phyloP scores from a whole-genome alignment of 2,888 invertebrate species.

The Oegoconia quadripuncta region DNA sequence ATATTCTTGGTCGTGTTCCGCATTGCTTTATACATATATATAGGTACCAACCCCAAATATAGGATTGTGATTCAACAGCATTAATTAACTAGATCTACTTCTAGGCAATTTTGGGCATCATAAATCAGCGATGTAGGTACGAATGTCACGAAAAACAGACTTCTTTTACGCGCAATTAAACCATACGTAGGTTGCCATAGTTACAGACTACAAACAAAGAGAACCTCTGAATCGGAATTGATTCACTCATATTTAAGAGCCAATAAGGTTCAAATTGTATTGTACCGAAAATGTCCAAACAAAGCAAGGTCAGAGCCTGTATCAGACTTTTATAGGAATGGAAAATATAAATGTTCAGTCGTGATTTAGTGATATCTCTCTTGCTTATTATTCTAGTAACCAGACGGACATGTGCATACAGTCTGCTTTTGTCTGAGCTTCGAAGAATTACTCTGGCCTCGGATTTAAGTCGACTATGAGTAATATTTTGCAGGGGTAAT shows the following conservation, averaged over 20 bases:
- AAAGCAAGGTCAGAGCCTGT: constrained; percentile 3
- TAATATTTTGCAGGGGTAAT: no score
- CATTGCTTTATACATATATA: no score
- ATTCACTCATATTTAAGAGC: background rate
- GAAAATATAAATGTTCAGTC: background rate
- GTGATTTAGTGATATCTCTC: no score
- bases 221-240: background rate
- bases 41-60: no score
- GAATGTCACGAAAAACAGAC: background rate
- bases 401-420: no score
- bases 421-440: no score
- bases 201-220: constrained; percentile 32
- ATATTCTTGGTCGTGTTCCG: no score
- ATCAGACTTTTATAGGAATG: background rate
- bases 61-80: no score
- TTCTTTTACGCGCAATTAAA: constrained; percentile 29
- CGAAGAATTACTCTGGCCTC: no score
- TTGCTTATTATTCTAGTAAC: no score
- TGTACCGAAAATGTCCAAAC: background rate
- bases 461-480: no score
- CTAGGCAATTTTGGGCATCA: background rate
- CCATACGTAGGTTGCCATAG: constrained; percentile 31
- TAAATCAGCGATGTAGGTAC: background rate
- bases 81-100: background rate
- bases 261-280: background rate